A percentile compares a stretch with the other conserved stretches of the same genome.
Evolutionary conservation across 2,888 invertebrate genomes (phyloP).

Genomic region (Campoplex nolae): DNA sequence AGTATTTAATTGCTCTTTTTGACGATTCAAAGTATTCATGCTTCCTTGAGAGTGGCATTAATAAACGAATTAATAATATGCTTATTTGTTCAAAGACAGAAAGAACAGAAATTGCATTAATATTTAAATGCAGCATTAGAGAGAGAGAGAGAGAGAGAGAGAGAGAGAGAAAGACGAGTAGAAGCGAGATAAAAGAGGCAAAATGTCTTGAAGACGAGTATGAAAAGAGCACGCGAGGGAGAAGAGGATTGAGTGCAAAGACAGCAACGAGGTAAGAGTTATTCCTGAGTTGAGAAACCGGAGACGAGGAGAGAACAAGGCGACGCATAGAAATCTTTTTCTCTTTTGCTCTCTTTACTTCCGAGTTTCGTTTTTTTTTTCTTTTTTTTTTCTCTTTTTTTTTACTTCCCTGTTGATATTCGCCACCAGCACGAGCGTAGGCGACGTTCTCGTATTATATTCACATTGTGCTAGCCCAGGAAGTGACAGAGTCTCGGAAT

Average conservation of each 20-base stretch:
- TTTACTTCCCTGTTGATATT: constrained; percentile 34
- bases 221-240: constrained; percentile 1
- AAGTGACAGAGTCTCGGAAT: constrained; percentile 76
- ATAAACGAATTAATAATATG: background rate
- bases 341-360: constrained; percentile 5
- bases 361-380: background rate
- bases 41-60: no score
- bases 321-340: constrained; percentile 54
- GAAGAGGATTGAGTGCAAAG: constrained; percentile 26
- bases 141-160: background rate
- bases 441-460: constrained; percentile 71
- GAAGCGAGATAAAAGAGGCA: background rate
- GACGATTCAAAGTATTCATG: background rate
- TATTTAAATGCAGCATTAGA: background rate
- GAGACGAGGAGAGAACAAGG: constrained; percentile 40
- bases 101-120: background rate
- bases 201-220: background rate
- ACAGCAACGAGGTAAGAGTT: constrained; percentile 54
- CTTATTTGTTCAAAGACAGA: background rate
- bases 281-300: constrained; percentile 40
- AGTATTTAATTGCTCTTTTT: background rate
- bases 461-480: constrained; percentile 75
- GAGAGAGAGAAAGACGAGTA: background rate
- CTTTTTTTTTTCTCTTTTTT: no score
- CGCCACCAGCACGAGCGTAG: constrained; percentile 47